These are phyloP conservation scores for Ceraclea dissimilis DNA, from an alignment of 2,888 invertebrate genomes.

Conservation along the genomic window DNA sequence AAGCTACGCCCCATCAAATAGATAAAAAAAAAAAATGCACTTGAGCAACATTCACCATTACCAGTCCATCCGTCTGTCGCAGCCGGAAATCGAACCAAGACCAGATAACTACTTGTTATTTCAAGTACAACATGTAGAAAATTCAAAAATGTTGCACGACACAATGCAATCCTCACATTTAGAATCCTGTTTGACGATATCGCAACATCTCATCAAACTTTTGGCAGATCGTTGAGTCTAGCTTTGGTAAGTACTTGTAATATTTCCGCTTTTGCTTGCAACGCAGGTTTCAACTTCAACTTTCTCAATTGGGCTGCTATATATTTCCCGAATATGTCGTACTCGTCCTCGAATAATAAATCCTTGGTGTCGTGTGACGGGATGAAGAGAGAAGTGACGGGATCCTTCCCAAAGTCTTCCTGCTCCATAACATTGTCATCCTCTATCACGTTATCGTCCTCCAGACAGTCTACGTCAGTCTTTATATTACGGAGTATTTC, in stretches of 20 bases:
- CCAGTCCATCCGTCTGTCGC: no score
- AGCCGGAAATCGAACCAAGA: no score
- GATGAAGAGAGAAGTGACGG: background rate
- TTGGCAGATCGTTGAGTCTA: constrained; percentile 35
- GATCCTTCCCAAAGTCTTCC: background rate
- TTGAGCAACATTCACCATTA: no score
- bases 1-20: no score
- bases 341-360: constrained; percentile 36
- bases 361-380: background rate
- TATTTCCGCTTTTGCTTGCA: constrained; percentile 39
- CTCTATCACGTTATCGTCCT: background rate
- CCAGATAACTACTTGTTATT: no score
- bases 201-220: no score
- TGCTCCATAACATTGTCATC: background rate
- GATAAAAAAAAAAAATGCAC: no score
- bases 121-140: no score
- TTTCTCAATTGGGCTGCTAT: constrained; percentile 42
- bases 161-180: no score
- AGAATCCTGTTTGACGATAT: no score
- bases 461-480: background rate
- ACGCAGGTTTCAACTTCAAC: constrained; percentile 38
- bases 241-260: constrained; percentile 41
- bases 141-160: no score
- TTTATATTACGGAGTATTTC: background rate
- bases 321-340: constrained; percentile 44